phyloP scores from a whole-genome alignment of 2,113 vertebrate species.

The Eulemur rufifrons region DNA sequence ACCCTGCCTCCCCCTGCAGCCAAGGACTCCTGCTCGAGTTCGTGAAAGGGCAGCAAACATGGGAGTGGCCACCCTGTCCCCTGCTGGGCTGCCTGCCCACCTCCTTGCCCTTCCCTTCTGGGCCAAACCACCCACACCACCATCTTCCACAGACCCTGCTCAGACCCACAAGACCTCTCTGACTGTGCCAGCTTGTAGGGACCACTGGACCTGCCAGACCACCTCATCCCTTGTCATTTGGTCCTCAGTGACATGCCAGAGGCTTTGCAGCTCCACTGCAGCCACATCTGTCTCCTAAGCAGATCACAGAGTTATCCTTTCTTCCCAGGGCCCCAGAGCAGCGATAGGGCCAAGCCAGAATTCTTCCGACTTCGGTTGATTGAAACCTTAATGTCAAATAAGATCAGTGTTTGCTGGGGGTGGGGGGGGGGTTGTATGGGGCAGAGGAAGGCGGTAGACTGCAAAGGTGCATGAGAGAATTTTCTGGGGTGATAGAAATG shows the following conservation, averaged over 20 bases:
- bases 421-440: rapidly evolving
- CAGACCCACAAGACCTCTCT: rapidly evolving
- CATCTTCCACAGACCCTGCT: neutral
- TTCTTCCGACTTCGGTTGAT: neutral
- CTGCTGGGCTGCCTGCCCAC: neutral
- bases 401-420: neutral
- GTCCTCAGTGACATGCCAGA: neutral
- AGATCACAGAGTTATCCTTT: neutral
- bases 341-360: neutral
- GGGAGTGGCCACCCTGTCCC: rapidly evolving
- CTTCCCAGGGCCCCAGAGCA: neutral
- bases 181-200: rapidly evolving
- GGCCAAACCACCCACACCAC: neutral
- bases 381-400: neutral
- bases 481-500: neutral
- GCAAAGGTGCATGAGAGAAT: neutral
- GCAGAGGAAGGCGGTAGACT: neutral
- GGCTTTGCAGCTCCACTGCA: rapidly evolving
- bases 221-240: neutral
- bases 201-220: neutral
- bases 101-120: neutral
- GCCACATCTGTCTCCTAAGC: neutral
- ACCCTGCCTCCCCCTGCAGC: neutral
- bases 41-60: neutral
- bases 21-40: neutral